Percentiles rank a stretch among this genome's conserved stretches.
These are phyloP conservation scores for Fragum whitleyi DNA, from an alignment of 2,888 invertebrate species.

Conservation along the genomic window DNA sequence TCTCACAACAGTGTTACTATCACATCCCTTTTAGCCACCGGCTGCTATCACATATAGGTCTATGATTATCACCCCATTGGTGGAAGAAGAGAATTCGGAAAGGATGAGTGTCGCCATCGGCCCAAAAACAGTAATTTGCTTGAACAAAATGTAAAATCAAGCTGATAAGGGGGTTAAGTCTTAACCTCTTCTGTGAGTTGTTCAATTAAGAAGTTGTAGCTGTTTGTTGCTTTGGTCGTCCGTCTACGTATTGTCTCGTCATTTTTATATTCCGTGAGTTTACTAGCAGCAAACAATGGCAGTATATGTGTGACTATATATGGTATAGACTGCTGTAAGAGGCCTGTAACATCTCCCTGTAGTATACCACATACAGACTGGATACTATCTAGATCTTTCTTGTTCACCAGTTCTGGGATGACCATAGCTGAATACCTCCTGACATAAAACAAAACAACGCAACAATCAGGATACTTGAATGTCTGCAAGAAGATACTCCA, in stretches of 20 bases:
- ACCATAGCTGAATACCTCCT: slow-evolving; percentile 70
- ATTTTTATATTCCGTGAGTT: slow-evolving; percentile 38
- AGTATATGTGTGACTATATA: slow-evolving; percentile 78
- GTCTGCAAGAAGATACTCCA: no score
- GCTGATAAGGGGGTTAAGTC: no score
- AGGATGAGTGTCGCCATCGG: no score
- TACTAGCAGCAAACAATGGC: slow-evolving; percentile 79
- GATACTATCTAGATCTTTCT: slow-evolving; percentile 62
- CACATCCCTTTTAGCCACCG: no score
- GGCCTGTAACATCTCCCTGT: slow-evolving; percentile 49
- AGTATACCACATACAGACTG: slow-evolving; percentile 59
- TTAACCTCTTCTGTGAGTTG: slow-evolving; percentile 74
- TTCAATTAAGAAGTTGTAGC: slow-evolving; percentile 73
- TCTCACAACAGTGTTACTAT: no score
- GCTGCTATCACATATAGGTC: no score
- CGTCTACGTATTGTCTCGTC: slow-evolving; percentile 61
- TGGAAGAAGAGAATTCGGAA: no score
- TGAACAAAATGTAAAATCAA: no score
- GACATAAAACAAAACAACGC: neutral
- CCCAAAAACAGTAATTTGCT: no score
- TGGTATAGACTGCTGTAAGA: slow-evolving; percentile 74
- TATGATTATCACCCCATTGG: no score
- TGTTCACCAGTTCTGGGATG: slow-evolving; percentile 75
- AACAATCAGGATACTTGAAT: no score
- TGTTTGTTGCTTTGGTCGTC: slow-evolving; percentile 66